These are phyloP conservation scores for Oreonectes daqikongensis DNA, from an alignment of 2,797 vertebrate species.

Conservation along the genomic window DNA sequence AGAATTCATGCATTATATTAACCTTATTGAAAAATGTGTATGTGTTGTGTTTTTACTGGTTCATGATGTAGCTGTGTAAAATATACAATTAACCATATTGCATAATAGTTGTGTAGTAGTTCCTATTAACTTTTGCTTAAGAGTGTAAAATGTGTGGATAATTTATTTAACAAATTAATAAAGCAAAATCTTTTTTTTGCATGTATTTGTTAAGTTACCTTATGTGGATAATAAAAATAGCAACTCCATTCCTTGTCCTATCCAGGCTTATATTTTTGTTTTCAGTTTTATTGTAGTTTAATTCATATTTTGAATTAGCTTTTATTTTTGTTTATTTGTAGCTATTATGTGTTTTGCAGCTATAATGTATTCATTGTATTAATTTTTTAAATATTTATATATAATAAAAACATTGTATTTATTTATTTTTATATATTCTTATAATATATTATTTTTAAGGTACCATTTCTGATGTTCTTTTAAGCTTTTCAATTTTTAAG, in stretches of 20 bases:
- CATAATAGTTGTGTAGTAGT: not conserved
- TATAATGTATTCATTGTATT: no score
- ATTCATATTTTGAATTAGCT: no score
- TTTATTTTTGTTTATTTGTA: not conserved
- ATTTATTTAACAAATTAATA: constrained; percentile 22
- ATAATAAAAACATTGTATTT: no score
- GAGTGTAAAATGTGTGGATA: not conserved
- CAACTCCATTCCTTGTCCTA: not conserved
- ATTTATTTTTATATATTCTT: no score
- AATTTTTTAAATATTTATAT: no score
- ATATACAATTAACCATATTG: not conserved
- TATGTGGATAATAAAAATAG: not conserved
- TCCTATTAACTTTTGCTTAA: constrained; percentile 8
- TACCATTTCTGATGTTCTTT: no score
- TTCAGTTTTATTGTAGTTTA: no score
- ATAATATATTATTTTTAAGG: no score
- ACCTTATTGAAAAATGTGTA: constrained; percentile 16
- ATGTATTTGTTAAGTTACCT: constrained; percentile 37
- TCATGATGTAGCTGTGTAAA: constrained; percentile 18
- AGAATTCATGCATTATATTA: constrained; percentile 50
- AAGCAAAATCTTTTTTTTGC: constrained; percentile 13
- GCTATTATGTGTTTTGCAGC: no score
- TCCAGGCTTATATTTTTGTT: no score
- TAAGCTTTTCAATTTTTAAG: no score
- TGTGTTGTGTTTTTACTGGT: constrained; percentile 5